Evolutionary conservation across 2,888 invertebrate species (phyloP).

Genomic region (Maniola hyperantus): DNA sequence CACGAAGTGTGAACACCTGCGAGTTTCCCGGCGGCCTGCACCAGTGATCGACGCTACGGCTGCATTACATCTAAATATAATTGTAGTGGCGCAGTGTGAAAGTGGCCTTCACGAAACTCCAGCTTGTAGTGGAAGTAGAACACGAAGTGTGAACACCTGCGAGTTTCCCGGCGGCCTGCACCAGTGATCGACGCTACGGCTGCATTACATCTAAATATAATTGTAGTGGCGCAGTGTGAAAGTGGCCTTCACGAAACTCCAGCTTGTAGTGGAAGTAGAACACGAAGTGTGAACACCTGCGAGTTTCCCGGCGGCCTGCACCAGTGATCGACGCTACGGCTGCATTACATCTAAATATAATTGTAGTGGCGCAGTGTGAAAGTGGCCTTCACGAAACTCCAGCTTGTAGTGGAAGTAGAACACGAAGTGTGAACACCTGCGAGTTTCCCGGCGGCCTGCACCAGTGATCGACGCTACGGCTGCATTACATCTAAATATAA

Average conservation of each 20-base stretch:
- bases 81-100: not conserved
- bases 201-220: not conserved
- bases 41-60: no score
- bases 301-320: no score
- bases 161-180: no score
- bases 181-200: no score
- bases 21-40: no score
- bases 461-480: no score
- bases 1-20: not conserved
- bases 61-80: not conserved
- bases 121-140: not conserved
- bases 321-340: no score
- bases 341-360: no score
- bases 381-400: not conserved
- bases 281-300: not conserved
- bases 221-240: not conserved
- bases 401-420: not conserved
- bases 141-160: not conserved
- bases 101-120: not conserved
- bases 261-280: not conserved
- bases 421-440: not conserved
- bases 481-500: no score
- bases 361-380: not conserved
- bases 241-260: not conserved
- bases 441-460: no score